Conservation (phyloP, 2,797 vertebrate genomes). For the Rhinophrynus dorsalis region DNA sequence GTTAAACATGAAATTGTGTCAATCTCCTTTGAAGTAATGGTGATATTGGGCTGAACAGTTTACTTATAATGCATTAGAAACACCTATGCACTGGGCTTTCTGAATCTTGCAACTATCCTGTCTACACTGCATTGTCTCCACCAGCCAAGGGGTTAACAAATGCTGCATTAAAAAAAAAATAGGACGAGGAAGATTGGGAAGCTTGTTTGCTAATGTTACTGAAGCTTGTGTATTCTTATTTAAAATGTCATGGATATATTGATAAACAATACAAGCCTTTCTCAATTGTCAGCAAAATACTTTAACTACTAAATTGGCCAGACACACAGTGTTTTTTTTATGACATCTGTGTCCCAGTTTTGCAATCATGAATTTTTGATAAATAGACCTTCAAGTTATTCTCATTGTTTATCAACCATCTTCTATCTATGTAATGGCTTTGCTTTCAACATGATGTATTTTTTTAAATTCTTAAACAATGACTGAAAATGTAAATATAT, state of each 20-base stretch:
- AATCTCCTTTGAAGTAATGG: no score
- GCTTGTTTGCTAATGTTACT: background rate
- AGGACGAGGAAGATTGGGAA: background rate
- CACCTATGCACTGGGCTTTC: no score
- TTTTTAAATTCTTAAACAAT: background rate
- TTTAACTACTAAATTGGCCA: background rate
- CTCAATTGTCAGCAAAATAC: background rate
- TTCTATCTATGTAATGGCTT: background rate
- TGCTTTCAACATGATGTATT: slow-evolving; percentile 6
- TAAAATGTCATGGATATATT: background rate
- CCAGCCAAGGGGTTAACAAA: no score
- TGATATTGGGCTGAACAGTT: no score
- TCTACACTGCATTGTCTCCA: no score
- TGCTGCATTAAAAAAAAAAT: background rate
- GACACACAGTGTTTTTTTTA: background rate
- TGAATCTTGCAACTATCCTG: no score
- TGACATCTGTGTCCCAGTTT: background rate
- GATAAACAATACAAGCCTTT: background rate
- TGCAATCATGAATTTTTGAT: background rate
- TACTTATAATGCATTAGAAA: no score
- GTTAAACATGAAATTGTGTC: no score
- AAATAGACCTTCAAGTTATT: background rate
- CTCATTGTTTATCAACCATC: background rate
- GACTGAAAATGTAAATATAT: slow-evolving; percentile 7
- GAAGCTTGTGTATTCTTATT: background rate